Base-by-base conservation (phyloP, 2,888 invertebrate species). In the Hyles lineata region DNA sequence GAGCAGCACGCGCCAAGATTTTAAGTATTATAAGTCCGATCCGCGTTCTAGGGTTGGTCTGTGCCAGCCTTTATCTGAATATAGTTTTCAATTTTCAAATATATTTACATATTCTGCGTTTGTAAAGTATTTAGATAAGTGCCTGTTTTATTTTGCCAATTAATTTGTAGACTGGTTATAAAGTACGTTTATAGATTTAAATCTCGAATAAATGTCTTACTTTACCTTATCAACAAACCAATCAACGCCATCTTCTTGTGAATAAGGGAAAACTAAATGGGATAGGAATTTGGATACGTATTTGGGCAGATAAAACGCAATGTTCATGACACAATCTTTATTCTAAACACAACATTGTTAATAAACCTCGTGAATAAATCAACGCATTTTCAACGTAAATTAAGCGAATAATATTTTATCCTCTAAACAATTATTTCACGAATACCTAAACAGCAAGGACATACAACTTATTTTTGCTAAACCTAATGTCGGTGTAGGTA, bases 331-430 rank as follows among this genome's bases (percentile, higher is more conserved):
- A 91, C 88, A 89, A 87, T 87, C 81, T 91, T 91, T 86, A 84
- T 83, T 81, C 85, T 87, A 90, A 92, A 92, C 87, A 90, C 90
- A 92, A 90, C 85, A 86, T 88, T 87, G 77, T 84, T 84, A 77
- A 81, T 79, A 86, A 85, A 87, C 76, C 72, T 85, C 77, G 71
- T 76, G 83, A 82, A 86, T 79, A 84, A 88, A 87, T 80, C 23
- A 87, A 88, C 79, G 82, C 82, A 83, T 76, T 69, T 61, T 76
- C 32, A 89, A 88, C 81, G 76, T 55, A 87, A 89, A 78, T 72
- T 72, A 88, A 88, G 87, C 85, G 76, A 83, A 75, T 82, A 75
- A 75, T 77, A 76, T 70, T 76, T 76, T 77, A 71, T 73, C 79
- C 60, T 75, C 77, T 79, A 79, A 80, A 79, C 74, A 76, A 79